A percentile compares a stretch with the other conserved stretches of the same genome.
Evolutionary conservation across 2,888 invertebrate genomes (phyloP).

Genomic region (Tinea trinotella): DNA sequence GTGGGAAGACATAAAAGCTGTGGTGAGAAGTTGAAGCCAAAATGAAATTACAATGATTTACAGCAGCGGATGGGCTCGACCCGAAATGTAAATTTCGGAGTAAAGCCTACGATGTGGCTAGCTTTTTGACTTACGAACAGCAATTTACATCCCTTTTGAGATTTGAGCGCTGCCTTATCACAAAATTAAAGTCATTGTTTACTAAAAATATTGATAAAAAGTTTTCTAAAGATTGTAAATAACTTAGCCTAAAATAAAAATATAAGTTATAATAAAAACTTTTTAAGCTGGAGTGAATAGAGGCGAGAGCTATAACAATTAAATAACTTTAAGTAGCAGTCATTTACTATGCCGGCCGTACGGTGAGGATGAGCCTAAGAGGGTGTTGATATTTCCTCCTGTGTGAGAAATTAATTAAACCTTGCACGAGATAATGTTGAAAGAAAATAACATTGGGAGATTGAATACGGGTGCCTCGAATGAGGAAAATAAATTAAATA

Average conservation of each 20-base stretch:
- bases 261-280: too few species aligned
- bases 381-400: not conserved
- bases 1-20: not conserved
- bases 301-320: too few species aligned
- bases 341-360: too few species aligned
- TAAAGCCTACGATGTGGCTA: slow-evolving; percentile 27
- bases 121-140: slow-evolving; percentile 32
- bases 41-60: slow-evolving; percentile 39
- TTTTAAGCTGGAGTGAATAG: too few species aligned
- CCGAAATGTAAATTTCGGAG: slow-evolving; percentile 29
- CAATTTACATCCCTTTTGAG: slow-evolving; percentile 32
- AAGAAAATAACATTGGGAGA: slow-evolving; percentile 9
- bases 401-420: slow-evolving; percentile 10
- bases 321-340: too few species aligned
- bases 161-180: slow-evolving; percentile 26
- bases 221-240: not conserved
- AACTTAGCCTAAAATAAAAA: too few species aligned
- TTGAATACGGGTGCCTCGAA: slow-evolving; percentile 6
- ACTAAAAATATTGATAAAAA: slow-evolving; percentile 4
- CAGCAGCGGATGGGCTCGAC: slow-evolving; percentile 29
- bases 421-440: not conserved
- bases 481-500: slow-evolving; percentile 2
- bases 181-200: slow-evolving; percentile 28
- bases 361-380: too few species aligned
- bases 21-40: slow-evolving; percentile 25